These are phyloP conservation scores for Caenorhabditis afra DNA, from an alignment of 2,888 invertebrate genomes.

Conservation along the genomic window DNA sequence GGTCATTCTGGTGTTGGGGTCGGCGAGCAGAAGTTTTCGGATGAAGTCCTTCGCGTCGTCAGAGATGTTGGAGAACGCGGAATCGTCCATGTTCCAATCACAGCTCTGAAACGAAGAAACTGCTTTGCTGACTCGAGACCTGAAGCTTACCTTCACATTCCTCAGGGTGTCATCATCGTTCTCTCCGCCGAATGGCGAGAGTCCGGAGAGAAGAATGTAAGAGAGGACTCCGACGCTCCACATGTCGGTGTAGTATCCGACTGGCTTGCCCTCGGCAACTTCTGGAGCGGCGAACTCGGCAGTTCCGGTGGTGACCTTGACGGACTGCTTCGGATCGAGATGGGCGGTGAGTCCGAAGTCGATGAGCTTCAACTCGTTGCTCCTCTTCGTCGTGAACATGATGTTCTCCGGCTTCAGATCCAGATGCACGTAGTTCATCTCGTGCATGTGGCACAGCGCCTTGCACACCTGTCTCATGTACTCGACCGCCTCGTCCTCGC, in stretches of 20 bases:
- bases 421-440: conserved; percentile 97
- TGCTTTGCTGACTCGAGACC: background rate
- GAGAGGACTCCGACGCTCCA: conserved; percentile 99
- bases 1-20: conserved; percentile 96
- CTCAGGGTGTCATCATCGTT: conserved; percentile 97
- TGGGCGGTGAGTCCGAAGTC: conserved; percentile 99
- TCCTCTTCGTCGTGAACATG: conserved; percentile 96
- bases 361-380: conserved; percentile 96
- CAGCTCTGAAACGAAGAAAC: conserved; percentile 83
- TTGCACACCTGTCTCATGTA: conserved; percentile 99
- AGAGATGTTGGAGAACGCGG: conserved; percentile 93
- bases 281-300: conserved; percentile 99
- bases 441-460: conserved; percentile 98
- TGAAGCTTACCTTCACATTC: conserved; percentile 88
- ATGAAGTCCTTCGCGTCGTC: conserved; percentile 99
- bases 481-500: conserved; percentile 98
- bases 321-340: conserved; percentile 96
- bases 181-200: conserved; percentile 99
- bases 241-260: conserved; percentile 99
- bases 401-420: conserved; percentile 94
- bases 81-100: conserved; percentile 99
- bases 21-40: conserved; percentile 90
- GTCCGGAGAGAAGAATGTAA: conserved; percentile 96
- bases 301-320: conserved; percentile 90
- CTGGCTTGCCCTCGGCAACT: conserved; percentile 97